Base-by-base conservation (phyloP, 2,113 vertebrate species). In the Plectropomus leopardus region DNA sequence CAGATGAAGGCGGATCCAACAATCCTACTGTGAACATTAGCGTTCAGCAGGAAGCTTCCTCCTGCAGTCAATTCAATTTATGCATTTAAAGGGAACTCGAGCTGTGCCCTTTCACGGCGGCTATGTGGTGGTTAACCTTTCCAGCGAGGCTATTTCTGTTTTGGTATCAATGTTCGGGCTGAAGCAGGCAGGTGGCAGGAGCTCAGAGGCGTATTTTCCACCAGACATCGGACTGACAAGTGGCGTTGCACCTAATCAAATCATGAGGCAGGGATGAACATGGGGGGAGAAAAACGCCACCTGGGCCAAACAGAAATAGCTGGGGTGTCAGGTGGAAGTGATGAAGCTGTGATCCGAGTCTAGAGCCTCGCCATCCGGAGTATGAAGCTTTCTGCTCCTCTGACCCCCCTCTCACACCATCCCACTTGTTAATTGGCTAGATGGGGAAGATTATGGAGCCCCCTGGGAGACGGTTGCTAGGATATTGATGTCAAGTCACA, bases 391-490 rank as follows among this genome's bases (percentile, higher is more conserved):
- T 58, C 54, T 1, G 42, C 9, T 54, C 30, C 57, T 60, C 64
- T 71, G 51, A 72, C 73, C 74, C 60, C 7, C 9, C 72, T 14
- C 40, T 47, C 67, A 66, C 83, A 82, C 61, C 53, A 51, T 75
- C 48, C 53, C 54, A 28, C 86, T 73, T 70, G 78, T 78, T 92
- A 92, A 94, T 87, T 85, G 85, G 91, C 71, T 72, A 78, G 87
- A 92, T 92, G 74, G 83, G 75, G 78, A 36, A 86, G 89, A 92
- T 93, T 88, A 92, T 51, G 32, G 65, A 53, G 72, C 67, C 72
- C 72, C 65, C 75, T 70, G 72, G 90, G 81, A 86, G 64, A 82
- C 1, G 5, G 86, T 90, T 89, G 82, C 82, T 80, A 89, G 90
- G 90, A 84, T 79, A 90, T 88, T 75, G 70, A 91, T 86, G 71